Percentiles rank a stretch among this genome's conserved stretches.
These are phyloP conservation scores for Hypothenemus hampei DNA, from an alignment of 1,140 invertebrate species.

Conservation along the genomic window DNA sequence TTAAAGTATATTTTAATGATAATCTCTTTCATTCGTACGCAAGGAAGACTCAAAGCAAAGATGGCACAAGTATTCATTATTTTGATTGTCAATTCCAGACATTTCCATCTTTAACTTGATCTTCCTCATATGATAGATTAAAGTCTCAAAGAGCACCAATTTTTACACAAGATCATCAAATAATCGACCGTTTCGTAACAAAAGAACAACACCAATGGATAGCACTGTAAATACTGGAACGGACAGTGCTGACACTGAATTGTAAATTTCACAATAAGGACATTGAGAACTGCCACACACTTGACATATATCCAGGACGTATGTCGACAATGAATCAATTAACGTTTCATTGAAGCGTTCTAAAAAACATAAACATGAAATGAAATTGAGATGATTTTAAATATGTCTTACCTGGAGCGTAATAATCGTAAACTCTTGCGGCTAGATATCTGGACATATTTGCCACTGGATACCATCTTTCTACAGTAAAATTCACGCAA, in stretches of 20 bases:
- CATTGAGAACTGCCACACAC: constrained; percentile 98
- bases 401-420: constrained; percentile 76
- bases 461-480: constrained; percentile 92
- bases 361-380: constrained; percentile 47
- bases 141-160: too few species aligned
- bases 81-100: too few species aligned
- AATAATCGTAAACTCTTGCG: constrained; percentile 91
- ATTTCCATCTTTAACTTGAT: too few species aligned
- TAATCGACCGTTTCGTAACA: constrained; percentile 3
- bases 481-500: constrained; percentile 88
- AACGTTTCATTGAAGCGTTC: constrained; percentile 93
- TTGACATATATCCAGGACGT: constrained; percentile 90
- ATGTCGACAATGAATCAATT: constrained; percentile 84
- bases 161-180: constrained; percentile 1
- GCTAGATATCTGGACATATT: constrained; percentile 92
- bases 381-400: background rate
- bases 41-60: too few species aligned
- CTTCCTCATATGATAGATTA: too few species aligned
- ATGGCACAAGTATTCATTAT: too few species aligned
- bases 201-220: constrained; percentile 21
- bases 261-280: constrained; percentile 92
- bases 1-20: too few species aligned
- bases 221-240: constrained; percentile 41
- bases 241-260: constrained; percentile 52
- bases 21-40: too few species aligned